Conservation (phyloP, 2,888 invertebrate genomes). For the Eledone cirrhosa region DNA sequence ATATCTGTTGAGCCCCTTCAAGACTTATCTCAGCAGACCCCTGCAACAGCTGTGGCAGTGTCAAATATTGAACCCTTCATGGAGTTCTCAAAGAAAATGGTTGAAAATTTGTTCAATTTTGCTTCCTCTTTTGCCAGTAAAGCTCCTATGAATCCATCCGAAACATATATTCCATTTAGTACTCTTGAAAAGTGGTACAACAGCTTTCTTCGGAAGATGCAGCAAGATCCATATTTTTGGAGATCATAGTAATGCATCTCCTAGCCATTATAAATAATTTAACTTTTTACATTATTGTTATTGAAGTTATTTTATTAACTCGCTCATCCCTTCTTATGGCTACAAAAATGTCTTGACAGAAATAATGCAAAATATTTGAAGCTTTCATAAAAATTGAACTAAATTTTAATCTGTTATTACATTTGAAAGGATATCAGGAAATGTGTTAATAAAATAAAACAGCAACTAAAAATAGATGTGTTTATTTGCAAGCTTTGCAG, state of each 20-base stretch:
- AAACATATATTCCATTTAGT: constrained; percentile 86
- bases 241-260: constrained; percentile 63
- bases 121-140: constrained; percentile 88
- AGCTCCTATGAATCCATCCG: constrained; percentile 80
- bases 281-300: no score
- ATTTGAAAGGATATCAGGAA: no score
- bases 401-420: no score
- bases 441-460: no score
- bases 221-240: constrained; percentile 95
- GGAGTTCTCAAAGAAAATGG: constrained; percentile 83
- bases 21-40: constrained; percentile 70
- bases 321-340: no score
- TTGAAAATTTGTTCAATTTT: constrained; percentile 91
- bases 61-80: constrained; percentile 66
- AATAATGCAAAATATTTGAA: no score
- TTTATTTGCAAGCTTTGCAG: no score
- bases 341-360: no score
- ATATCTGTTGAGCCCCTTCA: constrained; percentile 84
- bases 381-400: no score
- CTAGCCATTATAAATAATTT: no score
- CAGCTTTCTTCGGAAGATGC: constrained; percentile 87
- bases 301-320: no score
- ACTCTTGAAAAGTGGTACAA: constrained; percentile 92
- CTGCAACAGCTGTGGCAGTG: constrained; percentile 63
- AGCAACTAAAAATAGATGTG: no score